These are phyloP conservation scores for Molanna angustata DNA, from an alignment of 2,888 invertebrate genomes.

Conservation along the genomic window DNA sequence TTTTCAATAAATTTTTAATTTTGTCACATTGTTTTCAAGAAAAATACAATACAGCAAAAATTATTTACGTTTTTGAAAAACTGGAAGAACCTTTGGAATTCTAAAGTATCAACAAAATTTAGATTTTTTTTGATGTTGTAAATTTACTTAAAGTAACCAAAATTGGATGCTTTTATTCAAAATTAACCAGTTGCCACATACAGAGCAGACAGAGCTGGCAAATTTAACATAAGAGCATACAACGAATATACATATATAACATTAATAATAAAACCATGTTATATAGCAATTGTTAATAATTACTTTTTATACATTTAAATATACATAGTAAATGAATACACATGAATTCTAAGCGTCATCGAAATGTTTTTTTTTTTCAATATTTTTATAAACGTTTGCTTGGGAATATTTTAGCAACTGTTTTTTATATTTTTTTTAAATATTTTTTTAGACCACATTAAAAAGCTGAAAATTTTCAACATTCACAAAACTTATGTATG, in stretches of 20 bases:
- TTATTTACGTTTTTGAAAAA: too few species aligned
- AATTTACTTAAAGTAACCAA: too few species aligned
- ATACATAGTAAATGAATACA: constrained; percentile 23
- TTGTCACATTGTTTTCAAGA: too few species aligned
- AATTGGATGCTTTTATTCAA: too few species aligned
- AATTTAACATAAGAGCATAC: background rate
- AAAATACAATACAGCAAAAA: too few species aligned
- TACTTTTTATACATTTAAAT: constrained; percentile 11
- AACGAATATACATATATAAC: constrained; percentile 22
- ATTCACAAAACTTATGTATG: too few species aligned
- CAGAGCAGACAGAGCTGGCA: too few species aligned
- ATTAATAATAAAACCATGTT: constrained; percentile 27
- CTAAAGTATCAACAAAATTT: too few species aligned
- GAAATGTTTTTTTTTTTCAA: constrained; percentile 24
- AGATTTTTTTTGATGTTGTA: too few species aligned
- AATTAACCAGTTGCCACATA: too few species aligned
- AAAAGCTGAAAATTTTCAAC: background rate
- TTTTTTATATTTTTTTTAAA: constrained; percentile 7
- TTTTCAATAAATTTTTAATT: too few species aligned
- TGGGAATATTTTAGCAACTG: constrained; percentile 6
- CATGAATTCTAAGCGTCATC: constrained; percentile 32
- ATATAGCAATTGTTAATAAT: constrained; percentile 25
- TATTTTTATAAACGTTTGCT: constrained; percentile 20
- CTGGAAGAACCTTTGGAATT: too few species aligned
- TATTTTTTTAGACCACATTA: constrained; percentile 7